Base-by-base conservation (phyloP, 2,113 vertebrate species). In the Ochotona princeps region DNA sequence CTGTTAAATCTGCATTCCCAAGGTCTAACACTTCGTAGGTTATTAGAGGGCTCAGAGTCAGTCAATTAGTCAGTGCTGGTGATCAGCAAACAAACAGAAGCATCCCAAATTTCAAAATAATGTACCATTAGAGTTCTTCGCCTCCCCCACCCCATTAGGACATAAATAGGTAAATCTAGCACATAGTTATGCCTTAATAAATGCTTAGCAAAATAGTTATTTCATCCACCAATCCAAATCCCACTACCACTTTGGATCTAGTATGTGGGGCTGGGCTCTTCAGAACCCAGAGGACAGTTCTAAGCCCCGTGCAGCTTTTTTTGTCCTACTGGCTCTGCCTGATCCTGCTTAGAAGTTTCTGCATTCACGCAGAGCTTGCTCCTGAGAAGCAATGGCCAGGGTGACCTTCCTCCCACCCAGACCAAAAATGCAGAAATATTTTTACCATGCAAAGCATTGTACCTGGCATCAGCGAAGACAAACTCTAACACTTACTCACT, bases 21-120 rank as follows among this genome's bases (percentile, higher is more conserved):
- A 91, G 11, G 8, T 92, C 87, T 75, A 80, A 83, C 32, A 87
- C 73, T 83, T 90, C 85, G 92, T 89, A 72, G 91, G 94, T 86
- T 86, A 87, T 65, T 72, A 92, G 30, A 67, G 25, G 51, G 2
- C 38, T 87, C 80, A 74, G 26, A 80, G 8, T 69, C 86, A 89
- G n/a, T 91, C 91, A 89, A 83, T 86, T 80, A 85, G 63, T 78
- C 61, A 75, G 78, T 79, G 75, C 76, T 94, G 60, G 87, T 92
- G 94, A 81, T 87, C 73, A 88, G 67, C n/a, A 81, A 95, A 70
- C 70, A 91, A 80, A 66, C 32, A 80, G 61, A 93, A 74, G 30
- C 70, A 86, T 17, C 5, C 30, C 44, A 88, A 75, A 54, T 79
- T 87, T 93, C 80, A 18, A 90, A 82, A 66, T 66, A 66, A 93